phyloP scores from a whole-genome alignment of 2,888 invertebrate genomes.

The Drosophila melanosoma region DNA sequence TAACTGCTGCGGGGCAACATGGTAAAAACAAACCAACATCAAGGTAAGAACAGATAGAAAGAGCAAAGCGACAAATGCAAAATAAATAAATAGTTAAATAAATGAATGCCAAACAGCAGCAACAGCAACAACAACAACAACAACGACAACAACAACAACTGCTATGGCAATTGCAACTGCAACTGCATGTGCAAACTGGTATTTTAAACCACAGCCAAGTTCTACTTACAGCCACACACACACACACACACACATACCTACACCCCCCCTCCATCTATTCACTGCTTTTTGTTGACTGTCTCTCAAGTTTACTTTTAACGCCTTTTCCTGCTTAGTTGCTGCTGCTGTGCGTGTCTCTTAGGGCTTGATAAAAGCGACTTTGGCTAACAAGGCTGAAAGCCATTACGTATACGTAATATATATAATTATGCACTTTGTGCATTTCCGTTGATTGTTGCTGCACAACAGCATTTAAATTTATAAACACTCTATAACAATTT shows the following conservation, averaged over 20 bases:
- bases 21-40: constrained; percentile 2
- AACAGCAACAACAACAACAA: neutral
- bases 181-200: constrained; percentile 48
- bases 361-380: constrained; percentile 9
- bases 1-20: constrained; percentile 27
- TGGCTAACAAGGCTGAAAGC: constrained; percentile 26
- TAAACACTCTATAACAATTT: constrained; percentile 24
- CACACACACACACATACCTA: neutral
- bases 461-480: constrained; percentile 39
- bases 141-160: constrained; percentile 1
- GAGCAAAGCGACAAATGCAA: constrained; percentile 40
- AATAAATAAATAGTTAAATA: constrained; percentile 66
- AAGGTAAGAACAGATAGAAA: neutral
- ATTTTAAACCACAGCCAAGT: constrained; percentile 34
- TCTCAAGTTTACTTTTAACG: constrained; percentile 47
- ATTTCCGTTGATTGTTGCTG: constrained; percentile 44
- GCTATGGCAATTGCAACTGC: neutral
- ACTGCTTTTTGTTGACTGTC: constrained; percentile 47
- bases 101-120: constrained; percentile 40
- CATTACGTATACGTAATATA: constrained; percentile 64
- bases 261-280: neutral
- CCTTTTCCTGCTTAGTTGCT: constrained; percentile 48
- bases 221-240: constrained; percentile 12
- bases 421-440: constrained; percentile 66
- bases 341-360: constrained; percentile 28